Conservation (phyloP, 2,113 vertebrate species). For the Oryzias javanicus region DNA sequence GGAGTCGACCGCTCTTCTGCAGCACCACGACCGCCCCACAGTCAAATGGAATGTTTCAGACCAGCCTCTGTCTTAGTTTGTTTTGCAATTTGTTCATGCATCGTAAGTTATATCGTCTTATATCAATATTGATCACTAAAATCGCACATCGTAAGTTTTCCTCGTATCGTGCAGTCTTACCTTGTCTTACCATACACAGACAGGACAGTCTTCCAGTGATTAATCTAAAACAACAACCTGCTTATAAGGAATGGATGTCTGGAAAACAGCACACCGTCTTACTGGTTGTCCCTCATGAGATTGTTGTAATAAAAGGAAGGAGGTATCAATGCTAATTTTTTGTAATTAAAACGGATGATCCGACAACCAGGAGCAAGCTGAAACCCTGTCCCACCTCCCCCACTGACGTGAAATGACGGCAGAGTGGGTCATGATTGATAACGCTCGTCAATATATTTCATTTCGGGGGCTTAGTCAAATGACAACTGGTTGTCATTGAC, state of each 20-base stretch:
- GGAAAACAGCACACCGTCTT: background rate
- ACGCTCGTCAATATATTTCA: constrained; percentile 81
- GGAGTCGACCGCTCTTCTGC: too few species aligned
- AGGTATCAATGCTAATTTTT: constrained; percentile 70
- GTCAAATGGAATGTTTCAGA: too few species aligned
- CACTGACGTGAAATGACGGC: constrained; percentile 58
- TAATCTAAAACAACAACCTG: too few species aligned
- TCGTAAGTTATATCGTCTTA: too few species aligned
- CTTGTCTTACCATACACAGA: too few species aligned
- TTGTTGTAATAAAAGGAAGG: constrained; percentile 40
- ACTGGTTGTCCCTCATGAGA: constrained; percentile 10
- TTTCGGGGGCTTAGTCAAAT: constrained; percentile 83
- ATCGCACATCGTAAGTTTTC: too few species aligned
- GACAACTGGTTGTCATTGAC: constrained; percentile 88
- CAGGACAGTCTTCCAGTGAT: too few species aligned
- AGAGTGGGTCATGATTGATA: constrained; percentile 78
- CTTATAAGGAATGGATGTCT: background rate
- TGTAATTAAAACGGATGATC: constrained; percentile 77
- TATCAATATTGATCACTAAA: too few species aligned
- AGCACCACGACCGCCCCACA: too few species aligned
- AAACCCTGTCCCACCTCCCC: constrained; percentile 11
- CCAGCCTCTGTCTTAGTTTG: too few species aligned
- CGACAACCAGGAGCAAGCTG: constrained; percentile 69
- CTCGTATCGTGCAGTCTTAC: too few species aligned
- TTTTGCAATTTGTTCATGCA: too few species aligned